A percentile compares a stretch with the other conserved stretches of the same genome.
These are phyloP conservation scores for Leptobrachium ailaonicum DNA, from an alignment of 2,113 vertebrate species.

Conservation along the genomic window DNA sequence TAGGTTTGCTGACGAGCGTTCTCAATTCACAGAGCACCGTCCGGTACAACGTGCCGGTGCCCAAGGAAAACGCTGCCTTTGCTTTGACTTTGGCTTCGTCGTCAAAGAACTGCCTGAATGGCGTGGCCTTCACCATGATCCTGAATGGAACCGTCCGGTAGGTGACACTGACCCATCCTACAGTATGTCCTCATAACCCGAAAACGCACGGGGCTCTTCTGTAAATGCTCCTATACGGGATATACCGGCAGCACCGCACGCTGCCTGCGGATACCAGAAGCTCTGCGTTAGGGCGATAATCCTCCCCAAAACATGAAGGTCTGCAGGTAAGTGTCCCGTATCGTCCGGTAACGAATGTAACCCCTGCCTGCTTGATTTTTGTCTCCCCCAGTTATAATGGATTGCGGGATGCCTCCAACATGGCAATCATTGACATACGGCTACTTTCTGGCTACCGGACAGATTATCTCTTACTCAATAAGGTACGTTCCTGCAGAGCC, in stretches of 20 bases:
- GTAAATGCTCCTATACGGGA: too few species aligned
- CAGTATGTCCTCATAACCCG: too few species aligned
- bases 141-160: background rate
- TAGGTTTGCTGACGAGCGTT: background rate
- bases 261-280: too few species aligned
- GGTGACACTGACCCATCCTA: background rate
- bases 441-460: slow-evolving; percentile 63
- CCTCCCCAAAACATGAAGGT: too few species aligned
- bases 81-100: slow-evolving; percentile 48
- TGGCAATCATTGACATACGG: slow-evolving; percentile 63
- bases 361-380: background rate
- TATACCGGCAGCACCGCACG: too few species aligned
- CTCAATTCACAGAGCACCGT: slow-evolving; percentile 44
- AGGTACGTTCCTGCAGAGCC: slow-evolving; percentile 49
- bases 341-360: too few species aligned
- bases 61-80: background rate
- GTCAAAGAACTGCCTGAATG: slow-evolving; percentile 36
- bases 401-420: slow-evolving; percentile 56
- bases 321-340: too few species aligned
- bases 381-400: slow-evolving; percentile 56
- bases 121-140: background rate
- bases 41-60: slow-evolving; percentile 49
- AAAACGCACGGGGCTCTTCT: too few species aligned
- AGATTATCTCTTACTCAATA: slow-evolving; percentile 55
- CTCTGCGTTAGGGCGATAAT: too few species aligned